These are phyloP conservation scores for Enteromius argenteus DNA, from an alignment of 2,797 vertebrate genomes.

Conservation along the genomic window DNA sequence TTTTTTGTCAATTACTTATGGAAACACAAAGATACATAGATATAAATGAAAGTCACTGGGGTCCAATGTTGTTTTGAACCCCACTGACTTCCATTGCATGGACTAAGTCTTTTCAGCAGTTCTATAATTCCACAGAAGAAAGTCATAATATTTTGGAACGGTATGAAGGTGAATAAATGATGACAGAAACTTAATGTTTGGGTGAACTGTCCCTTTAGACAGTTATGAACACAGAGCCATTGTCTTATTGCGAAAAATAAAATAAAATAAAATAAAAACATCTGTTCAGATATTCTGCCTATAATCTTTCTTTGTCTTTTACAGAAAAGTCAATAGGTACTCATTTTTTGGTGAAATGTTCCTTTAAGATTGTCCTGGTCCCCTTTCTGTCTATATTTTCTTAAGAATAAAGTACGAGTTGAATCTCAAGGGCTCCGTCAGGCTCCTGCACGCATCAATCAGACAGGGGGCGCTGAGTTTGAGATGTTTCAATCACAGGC, in stretches of 20 bases:
- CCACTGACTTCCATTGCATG: not conserved
- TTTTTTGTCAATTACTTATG: not conserved
- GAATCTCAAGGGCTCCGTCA: conserved; percentile 53
- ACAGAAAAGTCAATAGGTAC: not conserved
- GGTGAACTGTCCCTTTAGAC: not conserved
- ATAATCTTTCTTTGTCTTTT: not conserved
- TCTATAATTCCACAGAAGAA: not conserved
- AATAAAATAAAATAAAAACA: not conserved
- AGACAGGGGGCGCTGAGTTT: conserved; percentile 56
- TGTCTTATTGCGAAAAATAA: too few species aligned
- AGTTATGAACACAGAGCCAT: not conserved
- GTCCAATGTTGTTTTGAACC: not conserved
- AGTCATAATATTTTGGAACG: not conserved
- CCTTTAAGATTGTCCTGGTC: conserved; percentile 24
- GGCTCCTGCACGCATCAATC: conserved; percentile 57
- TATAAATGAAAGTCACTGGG: not conserved
- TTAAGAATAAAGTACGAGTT: conserved; percentile 41
- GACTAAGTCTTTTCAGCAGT: not conserved
- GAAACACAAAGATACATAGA: not conserved
- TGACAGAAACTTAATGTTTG: not conserved
- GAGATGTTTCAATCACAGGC: conserved; percentile 68
- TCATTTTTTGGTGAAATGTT: not conserved
- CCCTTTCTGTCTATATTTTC: conserved; percentile 41
- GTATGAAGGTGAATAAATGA: not conserved
- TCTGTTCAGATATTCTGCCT: not conserved